Percentiles rank a stretch among this genome's conserved stretches.
Evolutionary conservation across 2,797 vertebrate genomes (phyloP).

Genomic region (Gorsachius magnificus): DNA sequence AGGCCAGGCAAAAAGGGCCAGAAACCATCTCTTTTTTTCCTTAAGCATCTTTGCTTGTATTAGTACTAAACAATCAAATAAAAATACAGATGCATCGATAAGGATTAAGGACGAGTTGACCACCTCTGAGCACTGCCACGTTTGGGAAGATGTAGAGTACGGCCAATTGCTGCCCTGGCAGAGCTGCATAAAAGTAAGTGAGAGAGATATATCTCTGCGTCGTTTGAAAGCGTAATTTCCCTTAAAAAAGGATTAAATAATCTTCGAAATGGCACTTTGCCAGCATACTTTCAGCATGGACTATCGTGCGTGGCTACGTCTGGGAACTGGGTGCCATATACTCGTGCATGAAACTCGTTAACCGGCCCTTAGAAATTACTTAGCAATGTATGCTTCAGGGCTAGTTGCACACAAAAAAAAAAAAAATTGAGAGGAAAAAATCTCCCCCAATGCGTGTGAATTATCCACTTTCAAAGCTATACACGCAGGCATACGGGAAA

Average conservation of each 20-base stretch:
- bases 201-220: background rate
- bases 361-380: background rate
- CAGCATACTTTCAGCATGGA: background rate
- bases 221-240: background rate
- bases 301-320: rapidly evolving
- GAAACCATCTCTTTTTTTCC: background rate
- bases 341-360: background rate
- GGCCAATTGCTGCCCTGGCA: background rate
- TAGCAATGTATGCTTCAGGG: too few species aligned
- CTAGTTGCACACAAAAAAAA: background rate
- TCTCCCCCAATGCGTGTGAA: background rate
- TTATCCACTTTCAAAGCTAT: background rate
- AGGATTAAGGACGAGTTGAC: background rate
- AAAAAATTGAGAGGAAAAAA: background rate
- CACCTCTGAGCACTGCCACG: rapidly evolving
- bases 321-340: background rate
- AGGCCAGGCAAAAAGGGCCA: background rate
- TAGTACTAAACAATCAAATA: background rate
- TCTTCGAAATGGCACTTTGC: background rate
- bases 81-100: background rate
- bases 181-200: background rate
- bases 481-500: background rate
- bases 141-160: background rate
- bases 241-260: background rate
- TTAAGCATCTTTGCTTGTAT: background rate